phyloP scores from a whole-genome alignment of 2,797 vertebrate species.

The Epinephelus awoara region DNA sequence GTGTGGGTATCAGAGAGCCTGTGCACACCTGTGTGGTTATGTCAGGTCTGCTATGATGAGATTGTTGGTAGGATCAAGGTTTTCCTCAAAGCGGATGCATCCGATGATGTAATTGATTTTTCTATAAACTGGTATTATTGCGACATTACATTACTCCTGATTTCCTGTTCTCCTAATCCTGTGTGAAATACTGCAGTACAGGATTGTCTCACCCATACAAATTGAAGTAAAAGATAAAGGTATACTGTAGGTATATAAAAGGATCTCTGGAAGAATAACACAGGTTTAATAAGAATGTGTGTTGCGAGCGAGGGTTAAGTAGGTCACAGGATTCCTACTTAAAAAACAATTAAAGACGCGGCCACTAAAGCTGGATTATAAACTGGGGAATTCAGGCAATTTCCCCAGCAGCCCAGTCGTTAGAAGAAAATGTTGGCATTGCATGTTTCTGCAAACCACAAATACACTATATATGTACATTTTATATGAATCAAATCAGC shows the following conservation, averaged over 20 bases:
- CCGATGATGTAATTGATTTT: constrained; percentile 61
- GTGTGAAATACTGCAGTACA: neutral
- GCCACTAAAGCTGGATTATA: no score
- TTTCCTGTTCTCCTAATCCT: constrained; percentile 33
- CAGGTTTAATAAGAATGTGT: neutral
- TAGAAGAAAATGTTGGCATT: no score
- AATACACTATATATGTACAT: no score
- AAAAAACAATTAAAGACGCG: neutral
- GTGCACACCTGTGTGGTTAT: constrained; percentile 12
- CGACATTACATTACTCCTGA: constrained; percentile 22
- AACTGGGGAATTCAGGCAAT: neutral
- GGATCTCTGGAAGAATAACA: neutral
- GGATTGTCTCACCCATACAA: constrained; percentile 7
- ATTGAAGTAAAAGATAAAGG: neutral
- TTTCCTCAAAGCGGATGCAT: constrained; percentile 25
- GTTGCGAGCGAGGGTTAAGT: neutral
- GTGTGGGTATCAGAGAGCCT: neutral
- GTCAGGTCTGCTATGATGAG: constrained; percentile 32
- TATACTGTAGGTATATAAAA: neutral
- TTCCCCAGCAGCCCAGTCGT: neutral
- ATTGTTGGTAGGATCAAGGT: constrained; percentile 46
- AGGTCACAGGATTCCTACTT: neutral
- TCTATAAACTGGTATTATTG: constrained; percentile 30
- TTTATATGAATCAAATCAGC: no score
- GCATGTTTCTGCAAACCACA: no score